These are phyloP conservation scores for Lagopus leucura DNA, from an alignment of 2,113 vertebrate genomes.

Conservation along the genomic window DNA sequence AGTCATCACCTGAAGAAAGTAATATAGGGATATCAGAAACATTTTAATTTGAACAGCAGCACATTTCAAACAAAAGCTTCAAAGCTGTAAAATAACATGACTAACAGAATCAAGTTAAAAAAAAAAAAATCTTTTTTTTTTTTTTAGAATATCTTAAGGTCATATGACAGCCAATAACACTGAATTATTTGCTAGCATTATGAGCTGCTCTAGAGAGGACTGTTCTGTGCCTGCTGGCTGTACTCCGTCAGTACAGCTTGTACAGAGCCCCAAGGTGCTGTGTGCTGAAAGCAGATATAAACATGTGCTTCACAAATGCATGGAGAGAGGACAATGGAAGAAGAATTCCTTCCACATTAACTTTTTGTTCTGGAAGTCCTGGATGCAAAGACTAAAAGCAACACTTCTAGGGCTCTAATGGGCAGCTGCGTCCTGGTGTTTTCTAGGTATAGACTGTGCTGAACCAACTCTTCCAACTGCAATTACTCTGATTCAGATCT, in stretches of 20 bases:
- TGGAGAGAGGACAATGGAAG: background rate
- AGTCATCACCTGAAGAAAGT: fast-evolving
- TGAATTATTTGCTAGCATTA: background rate
- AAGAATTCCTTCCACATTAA: background rate
- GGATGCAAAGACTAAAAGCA: background rate
- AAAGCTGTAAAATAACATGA: background rate
- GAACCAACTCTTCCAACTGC: background rate
- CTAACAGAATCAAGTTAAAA: fast-evolving
- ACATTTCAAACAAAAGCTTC: background rate
- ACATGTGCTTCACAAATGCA: background rate
- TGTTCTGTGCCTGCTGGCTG: constrained; percentile 5
- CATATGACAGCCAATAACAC: background rate
- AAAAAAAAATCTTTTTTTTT: too few relatives aligned
- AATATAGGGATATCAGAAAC: background rate
- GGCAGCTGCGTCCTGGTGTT: background rate
- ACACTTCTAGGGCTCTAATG: background rate
- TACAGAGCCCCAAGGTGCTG: background rate
- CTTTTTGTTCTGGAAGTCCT: background rate
- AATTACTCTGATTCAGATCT: background rate
- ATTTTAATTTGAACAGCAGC: background rate
- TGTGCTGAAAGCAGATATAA: background rate
- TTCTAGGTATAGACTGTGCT: background rate
- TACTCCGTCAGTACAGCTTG: background rate
- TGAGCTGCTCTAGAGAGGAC: background rate
- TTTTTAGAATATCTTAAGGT: background rate